Base-by-base conservation (phyloP, 2,888 invertebrate genomes). In the Sthenelais limicola region DNA sequence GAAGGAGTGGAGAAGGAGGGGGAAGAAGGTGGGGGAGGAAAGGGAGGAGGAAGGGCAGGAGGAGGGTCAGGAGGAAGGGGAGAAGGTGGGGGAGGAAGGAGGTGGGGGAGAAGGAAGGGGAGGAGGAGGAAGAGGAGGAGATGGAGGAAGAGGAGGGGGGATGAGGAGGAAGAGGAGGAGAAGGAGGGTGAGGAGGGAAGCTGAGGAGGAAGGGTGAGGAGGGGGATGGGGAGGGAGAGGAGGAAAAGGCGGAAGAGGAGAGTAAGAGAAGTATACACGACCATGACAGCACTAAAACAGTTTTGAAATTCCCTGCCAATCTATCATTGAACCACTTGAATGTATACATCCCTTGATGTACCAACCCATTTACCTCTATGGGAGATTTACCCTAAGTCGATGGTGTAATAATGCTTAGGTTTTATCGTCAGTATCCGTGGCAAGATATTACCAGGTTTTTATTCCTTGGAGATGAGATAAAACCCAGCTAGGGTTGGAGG, bases 101-200 rank as follows among this genome's bases (percentile, higher is more conserved):
- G 15, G n/a, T 26, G 32, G 56, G 9, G 30, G 32, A 30, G 32
- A 9, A 26, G 56, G 32, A 5, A 26, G 56, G n/a, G 30, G 9
- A 30, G n/a, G 12, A 56, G 56, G 32, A 32, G 30, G 28, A 26
- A 32, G 9, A 30, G 32, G 30, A 26, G 26, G 32, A 5, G n/a
- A 30, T 18, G 56, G 5, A 26, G 56, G 32, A 7, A 56, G 56
- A 56, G 56, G 32, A 30, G 5, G 56, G n/a, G 15, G 30, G 56
- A 26, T 26, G 5, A n/a, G 32, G 26, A 7, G 28, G 32, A 5
- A 26, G 56, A 26, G 56, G 15, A n/a, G n/a, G 56, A 26, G 15
- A 56, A 32, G 32, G 56, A 26, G 56, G 32, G 56, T 4, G 30
- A 26, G 15, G n/a, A 30, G 32, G 28, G 30, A 30, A 26, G 56